phyloP scores from a whole-genome alignment of 2,113 vertebrate species.

The Geococcyx californianus region DNA sequence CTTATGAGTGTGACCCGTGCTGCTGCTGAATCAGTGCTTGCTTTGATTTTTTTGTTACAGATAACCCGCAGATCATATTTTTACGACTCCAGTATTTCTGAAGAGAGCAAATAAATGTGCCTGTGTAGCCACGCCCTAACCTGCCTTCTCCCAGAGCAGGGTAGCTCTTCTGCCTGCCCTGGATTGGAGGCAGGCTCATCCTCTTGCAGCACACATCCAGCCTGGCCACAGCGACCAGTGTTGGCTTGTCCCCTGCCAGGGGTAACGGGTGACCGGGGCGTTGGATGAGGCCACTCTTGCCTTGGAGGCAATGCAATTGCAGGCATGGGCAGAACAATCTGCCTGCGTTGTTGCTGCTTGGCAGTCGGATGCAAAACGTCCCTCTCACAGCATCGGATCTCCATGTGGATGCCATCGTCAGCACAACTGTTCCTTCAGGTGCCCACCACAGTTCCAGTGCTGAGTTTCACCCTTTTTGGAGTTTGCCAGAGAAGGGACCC shows the following conservation, averaged over 20 bases:
- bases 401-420: accelerated
- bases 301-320: accelerated
- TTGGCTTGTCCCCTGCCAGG: neutral
- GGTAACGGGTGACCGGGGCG: accelerated
- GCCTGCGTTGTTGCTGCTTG: neutral
- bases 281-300: too few relatives aligned
- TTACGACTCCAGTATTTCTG: neutral
- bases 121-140: neutral
- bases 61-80: neutral
- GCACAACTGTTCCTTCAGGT: neutral
- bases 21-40: slow-evolving; percentile 20
- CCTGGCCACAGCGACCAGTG: accelerated
- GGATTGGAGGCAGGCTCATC: accelerated
- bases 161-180: neutral
- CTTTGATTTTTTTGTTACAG: neutral
- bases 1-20: neutral
- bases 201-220: neutral
- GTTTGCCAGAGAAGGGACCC: neutral
- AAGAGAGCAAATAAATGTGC: neutral
- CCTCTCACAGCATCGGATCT: neutral
- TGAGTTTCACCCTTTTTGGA: neutral
- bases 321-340: accelerated
- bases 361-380: neutral
- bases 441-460: neutral
- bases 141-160: accelerated